Evolutionary conservation across 2,888 invertebrate species (phyloP), one percentile per base, ranked within the genome.

Genomic region (Pristionchus entomophagus): DNA sequence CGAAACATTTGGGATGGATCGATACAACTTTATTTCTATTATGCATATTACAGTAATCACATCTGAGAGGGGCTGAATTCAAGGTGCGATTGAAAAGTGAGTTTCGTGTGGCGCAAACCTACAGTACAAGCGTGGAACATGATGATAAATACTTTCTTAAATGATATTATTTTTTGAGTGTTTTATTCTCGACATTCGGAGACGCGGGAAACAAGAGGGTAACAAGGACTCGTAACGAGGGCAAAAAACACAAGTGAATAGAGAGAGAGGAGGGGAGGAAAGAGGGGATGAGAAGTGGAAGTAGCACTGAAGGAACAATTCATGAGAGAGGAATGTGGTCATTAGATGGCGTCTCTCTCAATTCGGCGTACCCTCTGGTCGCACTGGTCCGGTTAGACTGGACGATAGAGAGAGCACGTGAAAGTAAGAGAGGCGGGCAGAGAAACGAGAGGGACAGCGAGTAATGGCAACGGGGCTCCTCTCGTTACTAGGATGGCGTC

Each of bases 191-290:
- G 49, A 41, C 29, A 80, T 45, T 41, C 26, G 77, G 51, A 51
- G 26, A 45, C 12, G n/a, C 3, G 26, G 26, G 26, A 26, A 69
- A 73, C 73, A 73, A 51, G 51, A 80, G 51, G 29, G 78, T 51
- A 80, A 80, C 49, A 32, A 80, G 51, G 78, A 80, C 78, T 80
- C 78, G 78, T 80, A 80, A 80, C 51, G 17, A 8, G 22, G n/a
- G n/a, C n/a, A n/a, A n/a, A n/a, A n/a, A 22, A 12, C 49, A 80
- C 78, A 80, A 80, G 78, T 80, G 78, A 80, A 51, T 32, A 80
- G 49, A 80, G 32, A 51, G 29, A 80, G 35, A 49, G 14, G 22
- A 4, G 32, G 32, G 1, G 29, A 10, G 51, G 5, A 80, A 26
- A 69, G 32, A 32, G n/a, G 8, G 35, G 32, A 32, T 17, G 56